Base-by-base conservation (phyloP, 1,140 invertebrate genomes). In the Ganaspis sp. region DNA sequence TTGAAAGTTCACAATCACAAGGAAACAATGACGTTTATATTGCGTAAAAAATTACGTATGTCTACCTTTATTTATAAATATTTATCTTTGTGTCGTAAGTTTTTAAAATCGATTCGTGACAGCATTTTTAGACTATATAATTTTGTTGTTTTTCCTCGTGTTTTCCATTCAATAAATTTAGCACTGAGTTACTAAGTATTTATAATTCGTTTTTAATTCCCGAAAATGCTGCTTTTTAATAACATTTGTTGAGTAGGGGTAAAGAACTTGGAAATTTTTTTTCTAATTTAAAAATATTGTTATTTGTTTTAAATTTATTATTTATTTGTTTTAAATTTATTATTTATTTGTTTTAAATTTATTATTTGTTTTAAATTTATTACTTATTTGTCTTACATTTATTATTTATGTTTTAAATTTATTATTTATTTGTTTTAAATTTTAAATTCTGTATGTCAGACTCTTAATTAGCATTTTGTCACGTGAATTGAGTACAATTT, bases 271-370 rank as follows among this genome's bases (percentile, higher is more conserved):
- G n/a, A 6, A 49, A 17, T 3, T 34, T n/a, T 49, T 8, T 17
- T 49, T 49, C 15, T 49, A 49, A 8, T 49, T 49, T 49, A 49
- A 49, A 17, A 45, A 42, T 12, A 69, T 11, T 58, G 72, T 75
- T 69, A 37, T 23, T 42, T 71, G 17, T 69, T 74, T 69, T 42
- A 9, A 37, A 58, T 53, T 34, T n/a, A n/a, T n/a, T n/a, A n/a
- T n/a, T n/a, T n/a, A n/a, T n/a, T n/a, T n/a, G n/a, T n/a, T n/a
- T n/a, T n/a, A n/a, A n/a, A n/a, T n/a, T n/a, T n/a, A n/a, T n/a
- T n/a, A n/a, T n/a, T n/a, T n/a, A n/a, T n/a, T n/a, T n/a, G n/a
- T n/a, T n/a, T n/a, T n/a, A n/a, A n/a, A n/a, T n/a, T n/a, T n/a
- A n/a, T n/a, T n/a, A n/a, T n/a, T n/a, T n/a, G n/a, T n/a, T n/a